Percentiles rank a stretch among this genome's conserved stretches.
These are phyloP conservation scores for Haplochromis vanheusdeni DNA, from an alignment of 2,113 vertebrate genomes.

Conservation along the genomic window DNA sequence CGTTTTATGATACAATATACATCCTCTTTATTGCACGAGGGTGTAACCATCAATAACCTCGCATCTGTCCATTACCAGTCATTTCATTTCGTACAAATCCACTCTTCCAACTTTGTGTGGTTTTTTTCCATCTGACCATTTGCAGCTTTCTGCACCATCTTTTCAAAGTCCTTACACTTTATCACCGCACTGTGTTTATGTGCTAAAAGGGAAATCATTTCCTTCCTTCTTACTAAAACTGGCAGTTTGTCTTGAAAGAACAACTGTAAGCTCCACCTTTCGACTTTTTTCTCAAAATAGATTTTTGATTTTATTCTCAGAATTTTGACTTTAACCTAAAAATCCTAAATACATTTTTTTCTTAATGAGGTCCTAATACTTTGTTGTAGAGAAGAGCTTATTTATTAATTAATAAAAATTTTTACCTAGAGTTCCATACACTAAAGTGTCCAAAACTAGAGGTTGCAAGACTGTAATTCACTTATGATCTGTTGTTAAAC, in stretches of 20 bases:
- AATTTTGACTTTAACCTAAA: not conserved
- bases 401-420: not conserved
- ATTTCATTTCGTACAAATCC: not conserved
- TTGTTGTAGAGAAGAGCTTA: not conserved
- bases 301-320: not conserved
- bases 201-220: not conserved
- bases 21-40: not conserved
- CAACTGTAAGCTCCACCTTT: not conserved
- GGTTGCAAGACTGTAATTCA: not conserved
- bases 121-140: not conserved
- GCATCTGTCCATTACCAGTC: not conserved
- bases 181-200: not conserved
- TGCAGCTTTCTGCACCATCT: not conserved
- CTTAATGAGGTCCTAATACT: not conserved
- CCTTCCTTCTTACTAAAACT: not conserved
- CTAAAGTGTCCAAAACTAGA: not conserved
- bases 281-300: not conserved
- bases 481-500: not conserved
- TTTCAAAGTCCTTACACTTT: not conserved
- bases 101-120: not conserved
- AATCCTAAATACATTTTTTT: rapidly evolving
- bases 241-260: not conserved
- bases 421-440: not conserved
- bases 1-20: not conserved
- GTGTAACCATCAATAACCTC: rapidly evolving